Conservation (phyloP, 2,888 invertebrate genomes). For the Agrochola macilenta region DNA sequence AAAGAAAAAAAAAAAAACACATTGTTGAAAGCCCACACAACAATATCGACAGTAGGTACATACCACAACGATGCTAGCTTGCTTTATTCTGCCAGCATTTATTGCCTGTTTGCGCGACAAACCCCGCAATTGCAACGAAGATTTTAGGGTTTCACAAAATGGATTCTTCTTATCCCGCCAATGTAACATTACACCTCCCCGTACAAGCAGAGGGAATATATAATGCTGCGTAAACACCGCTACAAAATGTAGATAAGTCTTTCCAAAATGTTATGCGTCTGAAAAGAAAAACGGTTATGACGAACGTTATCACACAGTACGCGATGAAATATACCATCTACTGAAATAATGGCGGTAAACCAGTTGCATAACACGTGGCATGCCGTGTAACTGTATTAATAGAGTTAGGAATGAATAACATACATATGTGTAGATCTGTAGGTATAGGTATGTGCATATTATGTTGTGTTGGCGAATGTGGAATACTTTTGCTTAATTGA, state of each 20-base stretch:
- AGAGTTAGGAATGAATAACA: neutral
- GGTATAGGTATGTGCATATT: neutral
- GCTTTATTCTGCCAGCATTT: slow-evolving; percentile 78
- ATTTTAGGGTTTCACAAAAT: slow-evolving; percentile 80
- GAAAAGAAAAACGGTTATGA: slow-evolving; percentile 67
- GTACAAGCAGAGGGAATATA: slow-evolving; percentile 75
- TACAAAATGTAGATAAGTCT: slow-evolving; percentile 76
- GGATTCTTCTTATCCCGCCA: slow-evolving; percentile 79
- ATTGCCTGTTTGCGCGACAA: slow-evolving; percentile 80
- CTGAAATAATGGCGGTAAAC: slow-evolving; percentile 43
- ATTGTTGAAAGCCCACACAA: slow-evolving; percentile 68
- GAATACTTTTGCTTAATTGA: neutral
- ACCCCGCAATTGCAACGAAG: slow-evolving; percentile 79
- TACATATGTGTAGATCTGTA: neutral
- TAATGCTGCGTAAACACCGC: slow-evolving; percentile 76
- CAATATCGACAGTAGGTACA: slow-evolving; percentile 74
- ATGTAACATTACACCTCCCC: slow-evolving; percentile 68
- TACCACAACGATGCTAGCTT: slow-evolving; percentile 73
- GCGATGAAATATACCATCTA: slow-evolving; percentile 56
- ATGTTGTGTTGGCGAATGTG: neutral
- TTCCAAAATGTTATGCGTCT: slow-evolving; percentile 68
- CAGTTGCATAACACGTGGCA: slow-evolving; percentile 3
- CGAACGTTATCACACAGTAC: slow-evolving; percentile 51
- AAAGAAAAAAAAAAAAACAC: slow-evolving; percentile 61
- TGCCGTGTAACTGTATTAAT: neutral